A percentile compares a stretch with the other conserved stretches of the same genome.
These are phyloP conservation scores for Euphydryas editha DNA, from an alignment of 2,888 invertebrate genomes.

Conservation along the genomic window DNA sequence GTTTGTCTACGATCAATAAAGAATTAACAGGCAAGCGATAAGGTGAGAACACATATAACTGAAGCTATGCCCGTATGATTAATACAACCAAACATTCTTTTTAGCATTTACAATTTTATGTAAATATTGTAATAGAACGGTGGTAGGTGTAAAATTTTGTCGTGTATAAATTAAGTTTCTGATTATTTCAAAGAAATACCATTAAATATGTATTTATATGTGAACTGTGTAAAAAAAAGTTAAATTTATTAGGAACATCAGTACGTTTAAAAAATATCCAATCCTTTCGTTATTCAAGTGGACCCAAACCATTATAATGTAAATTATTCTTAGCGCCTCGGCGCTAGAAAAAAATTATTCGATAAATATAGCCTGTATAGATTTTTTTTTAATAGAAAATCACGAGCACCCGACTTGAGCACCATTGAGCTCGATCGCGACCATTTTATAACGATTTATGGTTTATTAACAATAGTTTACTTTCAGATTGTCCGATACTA, in stretches of 20 bases:
- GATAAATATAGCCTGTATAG: slow-evolving; percentile 65
- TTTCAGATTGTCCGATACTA: slow-evolving; percentile 48
- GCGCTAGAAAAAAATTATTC: slow-evolving; percentile 43
- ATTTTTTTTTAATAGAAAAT: slow-evolving; percentile 55
- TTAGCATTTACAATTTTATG: slow-evolving; percentile 40
- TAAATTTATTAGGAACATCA: too few relatives aligned
- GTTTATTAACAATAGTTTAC: slow-evolving; percentile 76
- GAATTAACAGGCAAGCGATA: slow-evolving; percentile 27
- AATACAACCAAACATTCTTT: slow-evolving; percentile 29
- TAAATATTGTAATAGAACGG: slow-evolving; percentile 30
- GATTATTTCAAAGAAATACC: slow-evolving; percentile 12
- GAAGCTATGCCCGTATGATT: slow-evolving; percentile 19
- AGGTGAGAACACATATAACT: slow-evolving; percentile 30
- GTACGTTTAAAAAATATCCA: not conserved
- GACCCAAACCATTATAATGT: slow-evolving; percentile 63
- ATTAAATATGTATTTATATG: slow-evolving; percentile 20
- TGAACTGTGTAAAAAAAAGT: not conserved
- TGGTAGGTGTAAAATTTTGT: slow-evolving; percentile 34
- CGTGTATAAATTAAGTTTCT: slow-evolving; percentile 23
- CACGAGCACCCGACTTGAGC: slow-evolving; percentile 55
- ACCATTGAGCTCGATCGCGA: slow-evolving; percentile 69
- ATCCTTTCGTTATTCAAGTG: slow-evolving; percentile 25
- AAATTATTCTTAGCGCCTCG: slow-evolving; percentile 72
- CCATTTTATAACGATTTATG: slow-evolving; percentile 81
- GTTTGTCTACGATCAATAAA: slow-evolving; percentile 18